These are phyloP conservation scores for Zoroaster sp. DNA, from an alignment of 53 echinoderm and acorn worm genomes.

Conservation along the genomic window DNA sequence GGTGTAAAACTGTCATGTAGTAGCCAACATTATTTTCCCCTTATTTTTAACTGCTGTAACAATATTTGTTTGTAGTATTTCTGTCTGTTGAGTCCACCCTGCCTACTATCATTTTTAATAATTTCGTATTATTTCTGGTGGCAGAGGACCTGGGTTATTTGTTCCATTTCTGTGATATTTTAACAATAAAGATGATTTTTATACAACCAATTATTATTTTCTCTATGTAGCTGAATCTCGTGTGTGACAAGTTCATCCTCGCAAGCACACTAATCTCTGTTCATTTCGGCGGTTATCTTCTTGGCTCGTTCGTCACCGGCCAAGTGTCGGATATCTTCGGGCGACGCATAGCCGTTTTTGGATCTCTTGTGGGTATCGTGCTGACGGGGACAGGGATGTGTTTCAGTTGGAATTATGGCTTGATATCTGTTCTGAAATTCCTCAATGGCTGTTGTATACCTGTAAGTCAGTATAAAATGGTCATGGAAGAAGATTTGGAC, in stretches of 20 bases:
- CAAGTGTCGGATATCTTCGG: slow-evolving; percentile 84
- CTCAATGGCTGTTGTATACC: slow-evolving; percentile 72
- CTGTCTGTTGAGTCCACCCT: no score
- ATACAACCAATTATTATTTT: no score
- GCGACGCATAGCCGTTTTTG: slow-evolving; percentile 58
- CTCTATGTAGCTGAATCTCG: slow-evolving; percentile 63
- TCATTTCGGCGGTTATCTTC: slow-evolving; percentile 75
- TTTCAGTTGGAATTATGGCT: slow-evolving; percentile 58
- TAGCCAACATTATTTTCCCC: no score
- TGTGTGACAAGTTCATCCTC: slow-evolving; percentile 55
- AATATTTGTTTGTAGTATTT: no score
- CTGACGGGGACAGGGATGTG: slow-evolving; percentile 64
- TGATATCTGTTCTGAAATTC: slow-evolving; percentile 68
- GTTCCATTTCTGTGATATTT: no score
- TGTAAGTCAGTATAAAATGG: no score
- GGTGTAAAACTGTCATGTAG: no score
- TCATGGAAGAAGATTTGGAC: no score
- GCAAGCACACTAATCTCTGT: slow-evolving; percentile 69
- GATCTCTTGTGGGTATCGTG: slow-evolving; percentile 47
- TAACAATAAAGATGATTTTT: no score
- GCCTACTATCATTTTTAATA: not conserved
- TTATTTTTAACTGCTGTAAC: no score
- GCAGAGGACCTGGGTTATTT: no score
- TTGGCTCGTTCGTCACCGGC: slow-evolving; percentile 72
- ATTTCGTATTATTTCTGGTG: not conserved